Conservation (phyloP, 2,797 vertebrate species). For the Darevskia nairensis region DNA sequence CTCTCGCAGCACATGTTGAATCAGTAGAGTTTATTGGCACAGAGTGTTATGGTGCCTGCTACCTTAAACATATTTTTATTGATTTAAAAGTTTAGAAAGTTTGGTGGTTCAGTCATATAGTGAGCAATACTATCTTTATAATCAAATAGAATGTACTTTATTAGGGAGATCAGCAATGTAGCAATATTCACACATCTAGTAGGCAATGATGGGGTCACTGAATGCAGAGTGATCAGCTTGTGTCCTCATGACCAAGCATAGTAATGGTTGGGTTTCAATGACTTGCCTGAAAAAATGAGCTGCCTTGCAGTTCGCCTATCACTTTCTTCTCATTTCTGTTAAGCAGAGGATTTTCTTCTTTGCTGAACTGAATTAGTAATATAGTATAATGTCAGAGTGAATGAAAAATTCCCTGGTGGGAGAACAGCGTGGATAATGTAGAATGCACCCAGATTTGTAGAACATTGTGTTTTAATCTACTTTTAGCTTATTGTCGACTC, state of each 20-base stretch:
- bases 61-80: neutral
- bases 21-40: no score
- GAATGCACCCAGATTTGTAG: no score
- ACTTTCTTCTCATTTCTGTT: neutral
- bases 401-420: neutral
- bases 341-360: no score
- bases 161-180: neutral
- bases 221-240: neutral
- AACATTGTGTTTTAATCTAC: no score
- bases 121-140: neutral
- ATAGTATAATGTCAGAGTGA: neutral
- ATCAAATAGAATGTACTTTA: neutral
- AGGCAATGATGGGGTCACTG: neutral
- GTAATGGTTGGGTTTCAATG: neutral
- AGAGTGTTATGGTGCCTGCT: neutral
- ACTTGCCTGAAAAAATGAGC: neutral
- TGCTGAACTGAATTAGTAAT: neutral
- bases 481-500: no score
- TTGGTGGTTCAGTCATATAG: neutral
- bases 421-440: neutral
- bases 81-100: neutral
- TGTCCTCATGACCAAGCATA: neutral
- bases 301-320: neutral
- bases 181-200: no score
- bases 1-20: no score